Evolutionary conservation across 2,888 invertebrate genomes (phyloP).

Genomic region (Rhamnusium bicolor): DNA sequence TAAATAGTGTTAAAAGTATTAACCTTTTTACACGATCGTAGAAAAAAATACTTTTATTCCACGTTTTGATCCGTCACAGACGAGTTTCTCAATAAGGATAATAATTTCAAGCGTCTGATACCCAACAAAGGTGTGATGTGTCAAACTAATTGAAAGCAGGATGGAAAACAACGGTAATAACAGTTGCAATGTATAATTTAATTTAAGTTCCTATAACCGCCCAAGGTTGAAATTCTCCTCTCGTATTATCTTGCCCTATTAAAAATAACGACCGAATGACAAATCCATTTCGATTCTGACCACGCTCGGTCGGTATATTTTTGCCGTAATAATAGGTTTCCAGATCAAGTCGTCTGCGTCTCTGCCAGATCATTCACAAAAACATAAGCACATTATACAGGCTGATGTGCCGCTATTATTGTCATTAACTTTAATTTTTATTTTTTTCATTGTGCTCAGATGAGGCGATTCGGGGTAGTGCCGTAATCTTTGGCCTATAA

Average conservation of each 20-base stretch:
- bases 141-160: constrained; percentile 10
- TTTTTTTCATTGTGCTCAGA: constrained; percentile 50
- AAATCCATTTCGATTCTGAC: constrained; percentile 61
- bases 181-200: constrained; percentile 13
- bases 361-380: constrained; percentile 61
- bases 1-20: too few species aligned
- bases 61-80: too few species aligned
- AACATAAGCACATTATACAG: constrained; percentile 52
- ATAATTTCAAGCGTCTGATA: background rate
- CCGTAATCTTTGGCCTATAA: constrained; percentile 33
- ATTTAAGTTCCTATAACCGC: constrained; percentile 24
- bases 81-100: background rate
- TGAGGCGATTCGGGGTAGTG: constrained; percentile 6
- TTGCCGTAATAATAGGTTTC: constrained; percentile 65
- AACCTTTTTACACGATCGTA: too few species aligned
- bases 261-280: constrained; percentile 58
- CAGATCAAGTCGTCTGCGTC: constrained; percentile 54
- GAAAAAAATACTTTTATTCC: too few species aligned
- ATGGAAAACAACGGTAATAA: constrained; percentile 18
- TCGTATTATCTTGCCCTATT: constrained; percentile 45
- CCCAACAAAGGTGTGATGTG: background rate
- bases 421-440: constrained; percentile 59
- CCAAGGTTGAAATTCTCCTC: constrained; percentile 7
- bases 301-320: constrained; percentile 62
- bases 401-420: constrained; percentile 60